Conservation (phyloP, 2,888 invertebrate genomes). For the Drosophila mulleri region DNA sequence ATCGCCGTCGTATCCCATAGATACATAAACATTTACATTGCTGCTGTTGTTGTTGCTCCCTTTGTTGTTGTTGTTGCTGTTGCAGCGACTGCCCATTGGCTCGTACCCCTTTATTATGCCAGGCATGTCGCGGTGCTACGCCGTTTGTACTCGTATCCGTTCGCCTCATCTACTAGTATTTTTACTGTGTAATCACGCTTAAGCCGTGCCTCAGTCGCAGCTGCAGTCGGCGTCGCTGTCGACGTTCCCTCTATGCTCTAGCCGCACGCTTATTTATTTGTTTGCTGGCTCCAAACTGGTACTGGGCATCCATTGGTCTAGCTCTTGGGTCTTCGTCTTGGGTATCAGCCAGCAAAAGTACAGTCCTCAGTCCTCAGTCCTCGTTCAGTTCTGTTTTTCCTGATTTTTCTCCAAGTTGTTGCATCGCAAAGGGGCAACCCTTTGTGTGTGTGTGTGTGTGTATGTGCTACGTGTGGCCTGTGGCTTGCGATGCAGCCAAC, state of each 20-base stretch:
- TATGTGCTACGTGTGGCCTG: slow-evolving; percentile 13
- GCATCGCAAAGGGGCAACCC: slow-evolving; percentile 52
- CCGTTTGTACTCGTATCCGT: slow-evolving; percentile 54
- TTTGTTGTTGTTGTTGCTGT: slow-evolving; percentile 11
- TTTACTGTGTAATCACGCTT: slow-evolving; percentile 67
- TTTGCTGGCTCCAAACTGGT: slow-evolving; percentile 75
- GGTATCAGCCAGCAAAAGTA: slow-evolving; percentile 51
- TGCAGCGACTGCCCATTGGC: slow-evolving; percentile 41
- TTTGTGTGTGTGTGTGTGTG: slow-evolving; percentile 17
- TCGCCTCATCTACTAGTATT: slow-evolving; percentile 45
- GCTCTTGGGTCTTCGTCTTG: slow-evolving; percentile 24
- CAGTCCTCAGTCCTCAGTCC: slow-evolving; percentile 67
- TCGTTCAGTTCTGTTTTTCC: slow-evolving; percentile 57
- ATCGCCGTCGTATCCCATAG: slow-evolving; percentile 57
- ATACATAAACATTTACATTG: slow-evolving; percentile 74
- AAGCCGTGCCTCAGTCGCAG: slow-evolving; percentile 49
- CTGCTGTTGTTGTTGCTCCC: slow-evolving; percentile 17
- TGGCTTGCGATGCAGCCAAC: slow-evolving; percentile 55
- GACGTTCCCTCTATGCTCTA: slow-evolving; percentile 50
- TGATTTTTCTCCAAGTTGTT: slow-evolving; percentile 66
- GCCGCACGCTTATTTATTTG: slow-evolving; percentile 78
- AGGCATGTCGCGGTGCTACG: slow-evolving; percentile 65
- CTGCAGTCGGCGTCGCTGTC: slow-evolving; percentile 10
- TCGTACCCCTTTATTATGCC: slow-evolving; percentile 71
- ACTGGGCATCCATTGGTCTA: slow-evolving; percentile 61